phyloP scores from a whole-genome alignment of 2,888 invertebrate species.

The Pandemis corylana region DNA sequence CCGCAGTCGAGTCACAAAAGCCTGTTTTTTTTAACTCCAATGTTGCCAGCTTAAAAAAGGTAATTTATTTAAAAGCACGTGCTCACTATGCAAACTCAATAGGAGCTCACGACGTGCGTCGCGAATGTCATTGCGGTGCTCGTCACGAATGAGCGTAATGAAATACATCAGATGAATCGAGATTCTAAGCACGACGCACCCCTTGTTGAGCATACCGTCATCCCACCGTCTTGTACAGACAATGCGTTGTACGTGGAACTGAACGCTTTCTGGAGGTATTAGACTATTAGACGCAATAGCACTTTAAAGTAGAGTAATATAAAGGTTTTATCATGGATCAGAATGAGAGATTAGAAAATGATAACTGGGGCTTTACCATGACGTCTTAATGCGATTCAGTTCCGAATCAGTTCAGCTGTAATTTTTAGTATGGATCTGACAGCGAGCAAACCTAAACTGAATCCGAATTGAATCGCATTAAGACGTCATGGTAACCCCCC shows the following conservation, averaged over 20 bases:
- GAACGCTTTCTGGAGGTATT: conserved; percentile 22
- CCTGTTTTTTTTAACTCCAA: too few species aligned
- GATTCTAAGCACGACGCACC: conserved; percentile 54
- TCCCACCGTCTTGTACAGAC: conserved; percentile 52
- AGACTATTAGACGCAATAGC: not conserved
- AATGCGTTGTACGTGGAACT: conserved; percentile 45
- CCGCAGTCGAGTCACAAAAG: too few species aligned
- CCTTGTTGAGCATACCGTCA: conserved; percentile 51
- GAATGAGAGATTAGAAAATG: too few species aligned
- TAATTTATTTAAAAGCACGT: not conserved
- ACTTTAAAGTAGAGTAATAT: too few species aligned
- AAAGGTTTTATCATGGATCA: too few species aligned
- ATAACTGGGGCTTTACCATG: too few species aligned
- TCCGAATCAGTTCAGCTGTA: too few species aligned
- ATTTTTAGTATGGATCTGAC: too few species aligned
- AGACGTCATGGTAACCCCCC: too few species aligned
- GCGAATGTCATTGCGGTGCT: conserved; percentile 33
- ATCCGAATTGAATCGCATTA: too few species aligned
- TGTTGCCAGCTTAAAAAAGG: not conserved
- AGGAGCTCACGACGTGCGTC: conserved; percentile 13
- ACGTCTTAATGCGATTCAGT: too few species aligned
- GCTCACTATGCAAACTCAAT: conserved; percentile 2
- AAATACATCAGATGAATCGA: conserved; percentile 56
- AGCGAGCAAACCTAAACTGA: too few species aligned
- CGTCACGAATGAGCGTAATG: conserved; percentile 52